phyloP scores from a whole-genome alignment of 92 coral and sea anemone species.

The Micromussa lordhowensis region DNA sequence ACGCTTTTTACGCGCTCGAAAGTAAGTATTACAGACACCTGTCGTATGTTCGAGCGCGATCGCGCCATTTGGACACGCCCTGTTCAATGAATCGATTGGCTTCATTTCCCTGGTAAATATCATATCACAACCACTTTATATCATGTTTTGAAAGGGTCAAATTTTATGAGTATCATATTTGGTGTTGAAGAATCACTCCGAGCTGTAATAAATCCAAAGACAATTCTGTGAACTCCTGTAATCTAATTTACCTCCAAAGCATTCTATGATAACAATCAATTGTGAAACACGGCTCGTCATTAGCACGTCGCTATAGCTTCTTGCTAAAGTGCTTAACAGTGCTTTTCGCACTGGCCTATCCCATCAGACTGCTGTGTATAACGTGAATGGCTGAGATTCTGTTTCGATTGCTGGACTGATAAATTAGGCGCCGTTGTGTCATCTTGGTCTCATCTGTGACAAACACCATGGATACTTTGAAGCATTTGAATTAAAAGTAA shows the following conservation, averaged over 20 bases:
- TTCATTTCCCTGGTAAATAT: constrained; percentile 18
- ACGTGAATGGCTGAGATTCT: neutral
- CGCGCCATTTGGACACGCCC: constrained; percentile 31
- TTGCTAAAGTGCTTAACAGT: neutral
- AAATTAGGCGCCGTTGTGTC: constrained; percentile 38
- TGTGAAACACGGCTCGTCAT: constrained; percentile 21
- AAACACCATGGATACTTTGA: neutral
- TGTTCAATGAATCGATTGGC: constrained; percentile 1
- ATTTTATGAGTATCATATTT: constrained; percentile 58
- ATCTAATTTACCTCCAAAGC: constrained; percentile 37
- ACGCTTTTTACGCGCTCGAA: neutral
- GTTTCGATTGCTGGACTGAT: constrained; percentile 34
- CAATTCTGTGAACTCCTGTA: constrained; percentile 29
- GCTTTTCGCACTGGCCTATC: neutral
- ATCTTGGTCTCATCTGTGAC: constrained; percentile 12
- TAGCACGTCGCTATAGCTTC: neutral
- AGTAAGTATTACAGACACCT: neutral
- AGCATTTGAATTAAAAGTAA: neutral
- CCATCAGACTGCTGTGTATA: neutral
- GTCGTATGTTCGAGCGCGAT: constrained; percentile 15
- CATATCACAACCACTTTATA: constrained; percentile 37
- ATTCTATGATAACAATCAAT: constrained; percentile 40
- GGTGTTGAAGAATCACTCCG: constrained; percentile 55
- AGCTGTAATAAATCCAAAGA: constrained; percentile 23
- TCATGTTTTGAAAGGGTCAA: constrained; percentile 50